phyloP scores from a whole-genome alignment of 2,797 vertebrate genomes.

The Jordanella pulchra region DNA sequence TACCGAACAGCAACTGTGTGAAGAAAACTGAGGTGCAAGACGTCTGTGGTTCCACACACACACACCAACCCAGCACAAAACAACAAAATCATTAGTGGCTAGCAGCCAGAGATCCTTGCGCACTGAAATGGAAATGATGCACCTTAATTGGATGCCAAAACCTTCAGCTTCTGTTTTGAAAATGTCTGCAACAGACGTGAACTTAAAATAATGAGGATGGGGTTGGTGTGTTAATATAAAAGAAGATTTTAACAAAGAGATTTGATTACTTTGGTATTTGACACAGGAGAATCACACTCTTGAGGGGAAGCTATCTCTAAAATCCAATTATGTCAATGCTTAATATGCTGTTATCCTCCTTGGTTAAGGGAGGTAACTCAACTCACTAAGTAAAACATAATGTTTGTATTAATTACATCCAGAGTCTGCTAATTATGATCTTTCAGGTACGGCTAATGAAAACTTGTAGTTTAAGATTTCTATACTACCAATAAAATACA shows the following conservation, averaged over 20 bases:
- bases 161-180: slow-evolving; percentile 12
- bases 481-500: neutral
- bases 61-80: slow-evolving; percentile 13
- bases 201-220: no score
- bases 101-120: slow-evolving; percentile 20
- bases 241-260: no score
- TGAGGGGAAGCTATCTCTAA: neutral
- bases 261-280: no score
- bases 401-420: neutral
- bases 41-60: neutral
- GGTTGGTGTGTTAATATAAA: neutral
- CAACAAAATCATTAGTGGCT: slow-evolving; percentile 34
- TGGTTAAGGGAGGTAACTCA: neutral
- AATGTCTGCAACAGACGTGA: neutral
- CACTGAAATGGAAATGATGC: slow-evolving; percentile 47
- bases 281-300: neutral
- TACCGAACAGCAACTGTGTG: neutral
- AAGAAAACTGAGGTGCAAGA: neutral
- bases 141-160: slow-evolving; percentile 47
- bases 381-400: neutral
- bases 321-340: neutral
- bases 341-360: neutral
- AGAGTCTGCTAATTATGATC: neutral
- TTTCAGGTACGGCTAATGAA: neutral
- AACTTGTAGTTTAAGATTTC: neutral